phyloP scores from a whole-genome alignment of 1,140 invertebrate genomes.

The Drosophila triauraria region DNA sequence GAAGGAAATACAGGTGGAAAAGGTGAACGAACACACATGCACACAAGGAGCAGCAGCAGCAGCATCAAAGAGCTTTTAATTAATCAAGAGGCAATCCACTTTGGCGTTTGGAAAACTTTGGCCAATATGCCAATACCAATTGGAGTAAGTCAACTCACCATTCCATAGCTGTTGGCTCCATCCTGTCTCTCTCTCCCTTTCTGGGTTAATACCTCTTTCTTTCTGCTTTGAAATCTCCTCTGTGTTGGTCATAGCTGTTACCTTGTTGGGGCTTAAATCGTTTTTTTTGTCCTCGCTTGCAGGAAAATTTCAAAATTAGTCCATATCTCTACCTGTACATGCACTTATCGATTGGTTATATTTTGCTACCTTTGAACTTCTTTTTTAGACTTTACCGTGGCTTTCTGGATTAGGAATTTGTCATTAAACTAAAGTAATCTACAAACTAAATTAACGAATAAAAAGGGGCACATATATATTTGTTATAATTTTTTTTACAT shows the following conservation, averaged over 20 bases:
- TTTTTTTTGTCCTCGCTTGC: slow-evolving; percentile 3
- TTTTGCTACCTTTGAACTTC: background rate
- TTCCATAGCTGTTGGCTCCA: background rate
- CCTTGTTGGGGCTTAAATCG: slow-evolving; percentile 8
- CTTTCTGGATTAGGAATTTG: slow-evolving; percentile 1
- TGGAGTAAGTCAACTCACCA: slow-evolving; percentile 43
- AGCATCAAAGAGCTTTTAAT: slow-evolving; percentile 68
- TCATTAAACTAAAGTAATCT: no score
- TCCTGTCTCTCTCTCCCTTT: background rate
- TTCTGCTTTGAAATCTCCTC: background rate
- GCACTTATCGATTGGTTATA: slow-evolving; percentile 39
- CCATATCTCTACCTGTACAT: slow-evolving; percentile 9
- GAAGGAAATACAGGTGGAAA: background rate
- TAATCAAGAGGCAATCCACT: slow-evolving; percentile 77
- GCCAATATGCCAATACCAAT: slow-evolving; percentile 71
- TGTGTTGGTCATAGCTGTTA: background rate
- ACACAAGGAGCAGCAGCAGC: slow-evolving; percentile 2
- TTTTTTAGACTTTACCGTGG: background rate
- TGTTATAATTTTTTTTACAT: no score
- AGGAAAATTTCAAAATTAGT: background rate
- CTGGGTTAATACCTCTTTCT: background rate
- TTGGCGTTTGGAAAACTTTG: slow-evolving; percentile 64
- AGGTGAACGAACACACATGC: slow-evolving; percentile 13
- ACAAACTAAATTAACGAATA: no score
- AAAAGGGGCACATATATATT: no score